Percentiles rank a stretch among this genome's conserved stretches.
Conservation (phyloP, 2,888 invertebrate genomes). For the Thymelicus lineola region DNA sequence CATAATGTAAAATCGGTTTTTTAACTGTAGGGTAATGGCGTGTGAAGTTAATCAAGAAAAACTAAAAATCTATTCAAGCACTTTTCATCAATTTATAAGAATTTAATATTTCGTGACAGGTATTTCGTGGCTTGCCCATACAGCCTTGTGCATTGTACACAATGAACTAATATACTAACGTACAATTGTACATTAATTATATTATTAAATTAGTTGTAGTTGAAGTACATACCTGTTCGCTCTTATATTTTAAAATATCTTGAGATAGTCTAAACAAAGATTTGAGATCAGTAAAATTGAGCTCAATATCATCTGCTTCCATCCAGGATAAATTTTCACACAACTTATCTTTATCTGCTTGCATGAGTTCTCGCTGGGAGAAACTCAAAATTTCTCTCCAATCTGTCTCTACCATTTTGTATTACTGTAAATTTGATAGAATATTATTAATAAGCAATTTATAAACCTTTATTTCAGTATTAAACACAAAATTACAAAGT, state of each 20-base stretch:
- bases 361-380: slow-evolving; percentile 81
- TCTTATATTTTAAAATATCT: slow-evolving; percentile 88
- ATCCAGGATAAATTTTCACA: slow-evolving; percentile 87
- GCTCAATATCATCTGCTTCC: slow-evolving; percentile 84
- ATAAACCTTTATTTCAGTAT: no score
- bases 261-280: slow-evolving; percentile 86
- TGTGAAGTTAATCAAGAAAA: no score
- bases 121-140: no score
- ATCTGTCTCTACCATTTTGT: slow-evolving; percentile 79
- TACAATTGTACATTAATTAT: background rate
- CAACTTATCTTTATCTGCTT: slow-evolving; percentile 87
- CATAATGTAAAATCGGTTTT: no score
- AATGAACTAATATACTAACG: background rate
- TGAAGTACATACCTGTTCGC: slow-evolving; percentile 84
- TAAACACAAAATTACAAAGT: no score
- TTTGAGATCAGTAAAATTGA: slow-evolving; percentile 83
- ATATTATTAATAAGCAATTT: no score
- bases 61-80: no score
- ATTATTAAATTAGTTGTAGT: background rate
- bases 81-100: no score
- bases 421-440: background rate
- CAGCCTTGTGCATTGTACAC: no score
- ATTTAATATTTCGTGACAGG: no score
- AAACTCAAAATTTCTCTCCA: slow-evolving; percentile 85
- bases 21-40: no score